Evolutionary conservation across 2,888 invertebrate genomes (phyloP).

Genomic region (Sceliomorpha sp.): DNA sequence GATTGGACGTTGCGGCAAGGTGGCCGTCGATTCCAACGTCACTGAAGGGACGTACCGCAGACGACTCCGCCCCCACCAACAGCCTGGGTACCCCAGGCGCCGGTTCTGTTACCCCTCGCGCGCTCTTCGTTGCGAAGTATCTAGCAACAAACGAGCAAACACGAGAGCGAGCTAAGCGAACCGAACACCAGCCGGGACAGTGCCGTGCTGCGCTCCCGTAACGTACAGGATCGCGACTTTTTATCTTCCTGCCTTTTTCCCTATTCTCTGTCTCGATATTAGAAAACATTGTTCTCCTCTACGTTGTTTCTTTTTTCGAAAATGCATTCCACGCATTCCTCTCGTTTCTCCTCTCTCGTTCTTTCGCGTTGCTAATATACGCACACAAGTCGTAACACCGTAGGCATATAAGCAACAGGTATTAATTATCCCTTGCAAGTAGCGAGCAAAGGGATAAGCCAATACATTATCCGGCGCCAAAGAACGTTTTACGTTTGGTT

Average conservation of each 20-base stretch:
- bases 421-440: not conserved
- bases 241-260: slow-evolving; percentile 38
- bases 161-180: slow-evolving; percentile 23
- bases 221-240: slow-evolving; percentile 40
- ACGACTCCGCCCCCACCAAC: slow-evolving; percentile 72
- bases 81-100: slow-evolving; percentile 65
- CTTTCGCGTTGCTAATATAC: too few relatives aligned
- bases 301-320: not conserved
- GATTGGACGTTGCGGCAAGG: slow-evolving; percentile 74
- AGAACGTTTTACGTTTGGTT: too few relatives aligned
- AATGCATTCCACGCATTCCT: not conserved
- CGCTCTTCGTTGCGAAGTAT: slow-evolving; percentile 48
- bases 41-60: slow-evolving; percentile 72
- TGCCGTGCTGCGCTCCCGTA: slow-evolving; percentile 47
- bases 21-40: slow-evolving; percentile 78
- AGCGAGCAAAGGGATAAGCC: too few relatives aligned
- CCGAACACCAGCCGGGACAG: slow-evolving; percentile 38
- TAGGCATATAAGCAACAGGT: slow-evolving; percentile 4
- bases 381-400: too few relatives aligned
- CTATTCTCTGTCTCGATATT: slow-evolving; percentile 12
- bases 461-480: too few relatives aligned
- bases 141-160: slow-evolving; percentile 37
- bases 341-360: not conserved
- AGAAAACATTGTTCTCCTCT: slow-evolving; percentile 6
- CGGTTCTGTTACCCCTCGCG: slow-evolving; percentile 79